phyloP scores from a whole-genome alignment of 2,797 vertebrate genomes.

The Smutsia gigantea region DNA sequence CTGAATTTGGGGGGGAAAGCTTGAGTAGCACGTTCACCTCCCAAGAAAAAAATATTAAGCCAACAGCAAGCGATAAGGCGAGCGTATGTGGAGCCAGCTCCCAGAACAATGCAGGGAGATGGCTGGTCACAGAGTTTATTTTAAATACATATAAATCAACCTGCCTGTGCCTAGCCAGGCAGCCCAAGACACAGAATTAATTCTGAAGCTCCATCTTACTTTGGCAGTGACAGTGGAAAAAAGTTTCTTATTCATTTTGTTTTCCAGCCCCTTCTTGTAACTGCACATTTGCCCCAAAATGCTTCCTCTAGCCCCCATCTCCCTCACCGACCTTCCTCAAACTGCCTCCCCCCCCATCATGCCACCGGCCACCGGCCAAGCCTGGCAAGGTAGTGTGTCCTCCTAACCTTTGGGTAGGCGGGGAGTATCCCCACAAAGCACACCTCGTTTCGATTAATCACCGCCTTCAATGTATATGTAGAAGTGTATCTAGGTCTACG shows the following conservation, averaged over 20 bases:
- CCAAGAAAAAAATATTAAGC: conserved; percentile 54
- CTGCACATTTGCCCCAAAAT: conserved; percentile 65
- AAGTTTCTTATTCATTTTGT: conserved; percentile 86
- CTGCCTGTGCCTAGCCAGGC: conserved; percentile 88
- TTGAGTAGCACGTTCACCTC: conserved; percentile 52
- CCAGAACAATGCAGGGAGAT: conserved; percentile 74
- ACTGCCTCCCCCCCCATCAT: conserved; percentile 66
- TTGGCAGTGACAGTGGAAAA: conserved; percentile 89
- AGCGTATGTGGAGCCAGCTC: conserved; percentile 63
- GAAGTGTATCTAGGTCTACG: conserved; percentile 77
- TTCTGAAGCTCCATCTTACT: conserved; percentile 94
- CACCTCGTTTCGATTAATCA: conserved; percentile 80
- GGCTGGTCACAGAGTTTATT: conserved; percentile 82
- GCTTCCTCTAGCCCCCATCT: conserved; percentile 30
- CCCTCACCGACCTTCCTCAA: background rate
- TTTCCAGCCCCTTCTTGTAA: conserved; percentile 83
- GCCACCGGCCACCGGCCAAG: conserved; percentile 81
- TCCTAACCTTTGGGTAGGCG: conserved; percentile 86
- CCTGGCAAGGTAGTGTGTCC: conserved; percentile 81
- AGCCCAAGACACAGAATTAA: conserved; percentile 92
- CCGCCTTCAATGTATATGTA: conserved; percentile 75
- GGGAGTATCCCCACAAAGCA: conserved; percentile 83
- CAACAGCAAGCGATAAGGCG: conserved; percentile 52
- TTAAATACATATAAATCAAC: conserved; percentile 92
- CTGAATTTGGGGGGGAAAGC: conserved; percentile 46